Percentiles rank a stretch among this genome's conserved stretches.
These are phyloP conservation scores for Eilema caniola DNA, from an alignment of 2,888 invertebrate species.

Conservation along the genomic window DNA sequence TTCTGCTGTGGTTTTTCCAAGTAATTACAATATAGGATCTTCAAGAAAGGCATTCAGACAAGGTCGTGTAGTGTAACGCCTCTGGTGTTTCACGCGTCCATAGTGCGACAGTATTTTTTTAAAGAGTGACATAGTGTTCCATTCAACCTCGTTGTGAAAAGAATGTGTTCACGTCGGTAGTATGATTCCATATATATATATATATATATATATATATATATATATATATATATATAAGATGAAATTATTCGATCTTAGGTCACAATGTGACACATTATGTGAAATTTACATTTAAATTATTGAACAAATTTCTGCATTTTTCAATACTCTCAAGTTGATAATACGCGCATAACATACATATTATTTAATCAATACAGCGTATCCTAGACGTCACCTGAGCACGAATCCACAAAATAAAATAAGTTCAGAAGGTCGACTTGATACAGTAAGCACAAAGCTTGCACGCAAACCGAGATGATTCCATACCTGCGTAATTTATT, in stretches of 20 bases:
- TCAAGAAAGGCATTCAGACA: no score
- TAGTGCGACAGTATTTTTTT: no score
- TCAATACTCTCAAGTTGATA: neutral
- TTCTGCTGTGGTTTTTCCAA: no score
- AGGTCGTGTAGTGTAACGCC: no score
- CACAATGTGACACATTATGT: neutral
- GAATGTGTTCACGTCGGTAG: no score
- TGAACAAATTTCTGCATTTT: neutral
- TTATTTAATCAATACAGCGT: neutral
- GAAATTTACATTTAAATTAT: neutral
- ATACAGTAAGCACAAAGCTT: neutral
- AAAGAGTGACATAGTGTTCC: no score
- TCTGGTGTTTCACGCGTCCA: no score
- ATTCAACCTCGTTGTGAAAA: no score
- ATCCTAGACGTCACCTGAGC: slow-evolving; percentile 2
- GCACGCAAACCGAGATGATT: neutral
- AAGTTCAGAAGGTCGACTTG: neutral
- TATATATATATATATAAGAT: neutral
- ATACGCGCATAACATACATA: neutral
- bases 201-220: no score
- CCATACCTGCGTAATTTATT: neutral
- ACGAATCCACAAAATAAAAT: neutral
- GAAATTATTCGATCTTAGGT: neutral
- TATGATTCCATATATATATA: no score
- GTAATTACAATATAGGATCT: no score